Percentiles rank a stretch among this genome's conserved stretches.
Evolutionary conservation across 2,888 invertebrate species (phyloP).

Genomic region (Unio pictorum): DNA sequence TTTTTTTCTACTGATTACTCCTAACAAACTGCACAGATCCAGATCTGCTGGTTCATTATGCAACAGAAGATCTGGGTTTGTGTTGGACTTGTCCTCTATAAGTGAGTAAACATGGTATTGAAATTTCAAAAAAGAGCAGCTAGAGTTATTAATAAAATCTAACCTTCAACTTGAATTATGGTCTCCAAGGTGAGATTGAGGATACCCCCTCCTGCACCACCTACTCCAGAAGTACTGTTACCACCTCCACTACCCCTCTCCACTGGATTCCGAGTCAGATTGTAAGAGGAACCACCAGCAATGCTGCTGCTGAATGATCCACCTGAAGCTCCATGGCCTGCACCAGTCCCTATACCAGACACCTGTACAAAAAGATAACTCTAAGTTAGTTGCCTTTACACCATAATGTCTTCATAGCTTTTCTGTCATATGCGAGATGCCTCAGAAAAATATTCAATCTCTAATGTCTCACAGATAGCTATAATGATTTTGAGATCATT

Average conservation of each 20-base stretch:
- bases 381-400: neutral
- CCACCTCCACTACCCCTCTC: conserved; percentile 56
- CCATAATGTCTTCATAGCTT: no score
- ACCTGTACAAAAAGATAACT: conserved; percentile 4
- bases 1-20: no score
- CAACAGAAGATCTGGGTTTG: no score
- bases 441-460: no score
- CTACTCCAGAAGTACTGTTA: conserved; percentile 27
- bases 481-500: no score
- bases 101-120: no score
- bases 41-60: no score
- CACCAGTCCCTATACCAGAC: conserved; percentile 42
- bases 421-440: no score
- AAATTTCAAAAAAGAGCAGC: no score
- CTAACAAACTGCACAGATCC: no score
- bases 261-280: conserved; percentile 38
- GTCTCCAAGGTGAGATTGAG: conserved; percentile 43
- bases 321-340: conserved; percentile 51
- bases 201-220: conserved; percentile 55
- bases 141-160: neutral
- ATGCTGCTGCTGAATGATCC: conserved; percentile 28
- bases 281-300: conserved; percentile 44
- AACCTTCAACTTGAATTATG: conserved; percentile 44
- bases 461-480: no score
- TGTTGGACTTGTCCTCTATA: no score